Base-by-base conservation (phyloP, 2,113 vertebrate species). In the Mastomys coucha region DNA sequence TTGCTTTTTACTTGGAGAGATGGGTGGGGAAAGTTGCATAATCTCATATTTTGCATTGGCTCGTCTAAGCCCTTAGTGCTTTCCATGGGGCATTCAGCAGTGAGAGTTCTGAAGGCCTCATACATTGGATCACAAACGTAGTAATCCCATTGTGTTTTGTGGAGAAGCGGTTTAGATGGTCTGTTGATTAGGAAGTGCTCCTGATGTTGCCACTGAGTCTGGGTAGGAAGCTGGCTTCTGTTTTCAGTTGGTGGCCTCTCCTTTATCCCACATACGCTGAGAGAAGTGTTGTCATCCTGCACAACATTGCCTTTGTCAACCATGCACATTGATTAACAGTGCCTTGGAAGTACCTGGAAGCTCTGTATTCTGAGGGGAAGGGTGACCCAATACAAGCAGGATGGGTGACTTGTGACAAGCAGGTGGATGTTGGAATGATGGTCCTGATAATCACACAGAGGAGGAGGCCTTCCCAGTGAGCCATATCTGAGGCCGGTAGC, bases 161-260 rank as follows among this genome's bases (percentile, higher is more conserved):
- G 72, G 93, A 88, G 45, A 51, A 92, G 14, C 81, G 70, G 67
- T 72, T 96, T 95, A 93, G 90, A 22, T 2, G 11, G 86, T 80
- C 73, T 75, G n/a, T 69, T 84, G 78, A 96, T 39, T 82, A 63
- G 88, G 96, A 97, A 86, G 91, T 91, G 31, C 72, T 95, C 92
- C 88, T 94, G 92, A 53, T 36, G 28, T 77, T 93, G 70, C 69
- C 91, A 94, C 73, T 93, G 45, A 90, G 67, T 97, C 70, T 24
- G 26, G 51, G 80, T 69, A 63, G 60, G 88, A 97, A 95, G 80
- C 26, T 45, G 39, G 69, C 67, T 95, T 95, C 53, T 96, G 87
- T 88, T 92, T 77, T 26, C 77, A 36, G 77, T 80, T 95, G 93
- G 51, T 93, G 84, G 85, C 45, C 86, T 96, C 60, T 45, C 39